A percentile compares a stretch with the other conserved stretches of the same genome.
phyloP scores from a whole-genome alignment of 2,888 invertebrate species.

The Epirrita christyi region DNA sequence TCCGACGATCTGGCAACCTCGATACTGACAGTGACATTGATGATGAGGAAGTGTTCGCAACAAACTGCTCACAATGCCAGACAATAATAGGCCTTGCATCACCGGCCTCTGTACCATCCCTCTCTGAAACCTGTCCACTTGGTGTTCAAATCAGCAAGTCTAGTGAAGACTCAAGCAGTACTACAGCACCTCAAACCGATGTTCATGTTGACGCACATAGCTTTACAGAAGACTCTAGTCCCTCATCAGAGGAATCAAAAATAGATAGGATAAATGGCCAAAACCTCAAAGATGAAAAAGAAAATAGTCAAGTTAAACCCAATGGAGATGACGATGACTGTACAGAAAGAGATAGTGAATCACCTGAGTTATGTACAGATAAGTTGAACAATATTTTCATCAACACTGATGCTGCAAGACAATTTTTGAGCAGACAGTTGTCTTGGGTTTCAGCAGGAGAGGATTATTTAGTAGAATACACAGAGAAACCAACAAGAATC shows the following conservation, averaged over 20 bases:
- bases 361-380: constrained; percentile 59
- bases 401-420: constrained; percentile 91
- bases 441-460: constrained; percentile 90
- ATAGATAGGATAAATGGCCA: constrained; percentile 74
- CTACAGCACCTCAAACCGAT: constrained; percentile 83
- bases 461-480: constrained; percentile 87
- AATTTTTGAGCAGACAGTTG: constrained; percentile 90
- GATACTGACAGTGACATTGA: constrained; percentile 86
- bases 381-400: constrained; percentile 88
- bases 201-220: constrained; percentile 82
- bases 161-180: constrained; percentile 86
- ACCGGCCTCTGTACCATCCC: constrained; percentile 85
- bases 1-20: constrained; percentile 74
- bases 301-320: constrained; percentile 52
- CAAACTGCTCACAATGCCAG: constrained; percentile 87
- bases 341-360: constrained; percentile 57
- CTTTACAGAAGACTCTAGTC: constrained; percentile 84
- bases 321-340: constrained; percentile 56
- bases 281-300: constrained; percentile 54
- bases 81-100: constrained; percentile 83
- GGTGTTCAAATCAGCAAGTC: constrained; percentile 85
- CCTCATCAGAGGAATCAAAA: constrained; percentile 83
- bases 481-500: constrained; percentile 87
- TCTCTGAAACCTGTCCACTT: constrained; percentile 87
- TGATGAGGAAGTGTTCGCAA: constrained; percentile 87